Evolutionary conservation across 2,888 invertebrate genomes (phyloP).

Genomic region (Phyto melanocephala): DNA sequence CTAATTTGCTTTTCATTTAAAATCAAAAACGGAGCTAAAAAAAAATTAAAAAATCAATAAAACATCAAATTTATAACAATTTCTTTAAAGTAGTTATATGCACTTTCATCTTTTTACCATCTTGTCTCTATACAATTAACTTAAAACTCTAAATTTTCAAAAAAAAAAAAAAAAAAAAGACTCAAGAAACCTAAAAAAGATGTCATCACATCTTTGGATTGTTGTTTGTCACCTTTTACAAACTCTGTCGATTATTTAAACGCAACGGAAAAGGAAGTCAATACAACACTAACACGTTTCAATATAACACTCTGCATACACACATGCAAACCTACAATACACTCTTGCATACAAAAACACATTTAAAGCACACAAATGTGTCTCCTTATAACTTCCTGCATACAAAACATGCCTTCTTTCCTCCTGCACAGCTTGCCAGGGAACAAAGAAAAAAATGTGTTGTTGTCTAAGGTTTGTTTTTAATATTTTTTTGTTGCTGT

Average conservation of each 20-base stretch:
- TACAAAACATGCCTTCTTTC: conserved; percentile 56
- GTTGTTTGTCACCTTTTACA: conserved; percentile 59
- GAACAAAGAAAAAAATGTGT: background rate
- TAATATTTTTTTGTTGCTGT: background rate
- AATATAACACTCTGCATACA: background rate
- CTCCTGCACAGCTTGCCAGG: conserved; percentile 26
- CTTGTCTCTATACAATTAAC: conserved; percentile 3
- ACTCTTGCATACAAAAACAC: conserved; percentile 23
- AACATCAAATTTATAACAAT: too few relatives aligned
- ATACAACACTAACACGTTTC: conserved; percentile 57
- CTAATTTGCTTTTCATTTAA: too few relatives aligned
- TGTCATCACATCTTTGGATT: conserved; percentile 55
- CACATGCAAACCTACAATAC: background rate
- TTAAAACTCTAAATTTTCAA: conserved; percentile 4
- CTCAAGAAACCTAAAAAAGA: too few relatives aligned
- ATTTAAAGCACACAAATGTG: conserved; percentile 56
- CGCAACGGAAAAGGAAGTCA: conserved; percentile 60
- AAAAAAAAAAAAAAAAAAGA: background rate
- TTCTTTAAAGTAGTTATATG: too few relatives aligned
- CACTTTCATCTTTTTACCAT: too few relatives aligned
- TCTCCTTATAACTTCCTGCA: conserved; percentile 62
- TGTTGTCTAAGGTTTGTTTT: conserved; percentile 30
- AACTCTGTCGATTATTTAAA: conserved; percentile 47
- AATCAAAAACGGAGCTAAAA: too few relatives aligned
- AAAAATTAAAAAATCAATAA: too few relatives aligned